Conservation (phyloP, 2,797 vertebrate species). For the Cyclopterus lumpus region DNA sequence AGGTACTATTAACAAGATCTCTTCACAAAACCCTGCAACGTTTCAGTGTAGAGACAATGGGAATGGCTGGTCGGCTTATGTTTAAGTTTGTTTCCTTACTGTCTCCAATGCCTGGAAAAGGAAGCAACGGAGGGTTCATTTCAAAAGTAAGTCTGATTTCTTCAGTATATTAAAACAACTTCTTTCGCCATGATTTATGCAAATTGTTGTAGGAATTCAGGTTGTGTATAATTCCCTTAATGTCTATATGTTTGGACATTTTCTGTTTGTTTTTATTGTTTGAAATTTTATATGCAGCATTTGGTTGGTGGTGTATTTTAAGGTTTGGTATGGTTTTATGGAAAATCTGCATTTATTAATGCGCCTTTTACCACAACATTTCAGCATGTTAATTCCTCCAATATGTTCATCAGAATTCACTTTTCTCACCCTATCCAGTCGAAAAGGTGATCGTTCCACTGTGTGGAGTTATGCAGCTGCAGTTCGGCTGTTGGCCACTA, state of each 20-base stretch:
- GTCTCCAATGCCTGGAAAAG: neutral
- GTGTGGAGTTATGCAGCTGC: slow-evolving; percentile 3
- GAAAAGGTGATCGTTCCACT: too few species aligned
- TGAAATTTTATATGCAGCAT: neutral
- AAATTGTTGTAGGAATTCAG: neutral
- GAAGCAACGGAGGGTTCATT: neutral
- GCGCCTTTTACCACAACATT: neutral
- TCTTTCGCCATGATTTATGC: neutral
- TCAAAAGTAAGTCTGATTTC: neutral
- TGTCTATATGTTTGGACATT: neutral
- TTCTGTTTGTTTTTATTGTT: neutral
- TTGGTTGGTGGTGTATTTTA: neutral
- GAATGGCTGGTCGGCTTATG: neutral
- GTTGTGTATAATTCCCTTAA: neutral
- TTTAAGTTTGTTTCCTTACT: neutral
- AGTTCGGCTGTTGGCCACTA: slow-evolving; percentile 43
- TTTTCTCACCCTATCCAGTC: neutral
- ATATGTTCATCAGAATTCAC: neutral
- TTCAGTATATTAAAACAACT: neutral
- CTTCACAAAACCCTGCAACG: too few species aligned
- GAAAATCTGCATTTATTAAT: neutral
- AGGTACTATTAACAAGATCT: too few species aligned
- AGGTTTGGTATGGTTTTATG: neutral
- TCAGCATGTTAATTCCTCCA: neutral
- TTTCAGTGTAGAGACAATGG: neutral